Conservation (phyloP, 92 coral and sea anemone genomes). For the Isaurus tuberculatus region DNA sequence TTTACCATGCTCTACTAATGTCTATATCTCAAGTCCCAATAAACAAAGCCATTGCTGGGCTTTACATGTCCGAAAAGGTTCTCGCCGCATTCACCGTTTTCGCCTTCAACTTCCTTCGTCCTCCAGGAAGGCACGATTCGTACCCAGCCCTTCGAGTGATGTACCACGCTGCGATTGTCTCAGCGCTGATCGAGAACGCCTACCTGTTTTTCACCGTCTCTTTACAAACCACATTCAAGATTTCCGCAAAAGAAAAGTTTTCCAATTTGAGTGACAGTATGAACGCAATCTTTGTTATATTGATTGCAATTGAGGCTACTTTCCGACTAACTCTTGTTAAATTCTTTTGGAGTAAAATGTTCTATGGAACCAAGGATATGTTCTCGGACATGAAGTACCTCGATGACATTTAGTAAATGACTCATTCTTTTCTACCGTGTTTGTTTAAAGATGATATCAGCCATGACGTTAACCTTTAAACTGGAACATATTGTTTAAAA, state of each 20-base stretch:
- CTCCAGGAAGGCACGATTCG: constrained; percentile 40
- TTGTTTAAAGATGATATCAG: too few species aligned
- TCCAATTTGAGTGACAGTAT: neutral
- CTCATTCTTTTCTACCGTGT: too few species aligned
- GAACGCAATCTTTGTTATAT: constrained; percentile 15
- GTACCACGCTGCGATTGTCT: constrained; percentile 20
- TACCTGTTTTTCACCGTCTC: constrained; percentile 23
- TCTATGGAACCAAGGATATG: constrained; percentile 25
- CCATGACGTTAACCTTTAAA: too few species aligned
- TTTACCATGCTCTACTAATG: constrained; percentile 31
- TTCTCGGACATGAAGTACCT: constrained; percentile 38
- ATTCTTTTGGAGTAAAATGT: constrained; percentile 41
- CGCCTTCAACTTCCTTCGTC: constrained; percentile 49
- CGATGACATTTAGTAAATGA: constrained; percentile 23
- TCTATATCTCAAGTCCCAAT: constrained; percentile 1
- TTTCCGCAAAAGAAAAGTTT: constrained; percentile 30
- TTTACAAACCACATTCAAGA: constrained; percentile 36
- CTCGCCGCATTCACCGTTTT: constrained; percentile 15
- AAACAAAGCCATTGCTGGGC: constrained; percentile 39
- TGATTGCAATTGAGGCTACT: constrained; percentile 28
- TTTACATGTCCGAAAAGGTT: constrained; percentile 38
- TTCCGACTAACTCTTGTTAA: constrained; percentile 26
- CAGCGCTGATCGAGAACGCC: constrained; percentile 45
- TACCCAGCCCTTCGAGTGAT: constrained; percentile 45
- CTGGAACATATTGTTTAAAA: too few species aligned